These are phyloP conservation scores for Stenodera caucasica DNA, from an alignment of 2,888 invertebrate species.

Conservation along the genomic window DNA sequence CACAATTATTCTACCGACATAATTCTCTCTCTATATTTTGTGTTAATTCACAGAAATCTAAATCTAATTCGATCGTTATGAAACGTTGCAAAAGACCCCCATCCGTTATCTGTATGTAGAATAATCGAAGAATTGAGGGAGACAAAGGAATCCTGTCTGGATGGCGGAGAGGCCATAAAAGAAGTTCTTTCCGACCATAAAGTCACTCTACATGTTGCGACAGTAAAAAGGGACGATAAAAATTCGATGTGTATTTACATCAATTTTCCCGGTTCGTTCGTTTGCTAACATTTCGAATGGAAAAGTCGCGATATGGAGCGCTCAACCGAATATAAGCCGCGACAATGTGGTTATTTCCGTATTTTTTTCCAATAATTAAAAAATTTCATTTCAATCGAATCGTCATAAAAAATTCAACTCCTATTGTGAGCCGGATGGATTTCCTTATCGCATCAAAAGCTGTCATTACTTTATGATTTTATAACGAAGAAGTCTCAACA, in stretches of 20 bases:
- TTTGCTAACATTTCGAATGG: conserved; percentile 28
- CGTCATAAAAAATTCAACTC: neutral
- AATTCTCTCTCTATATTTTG: neutral
- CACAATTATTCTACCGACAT: conserved; percentile 14
- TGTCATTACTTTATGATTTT: conserved; percentile 44
- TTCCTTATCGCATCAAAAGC: conserved; percentile 2
- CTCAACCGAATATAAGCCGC: conserved; percentile 30
- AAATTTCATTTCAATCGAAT: neutral
- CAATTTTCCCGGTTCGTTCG: conserved; percentile 48
- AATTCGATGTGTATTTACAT: conserved; percentile 57
- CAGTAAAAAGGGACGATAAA: conserved; percentile 56
- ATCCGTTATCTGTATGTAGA: conserved; percentile 34
- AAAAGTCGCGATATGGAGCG: conserved; percentile 41
- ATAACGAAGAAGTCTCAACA: conserved; percentile 40
- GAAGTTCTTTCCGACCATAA: conserved; percentile 51
- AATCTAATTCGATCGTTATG: no score
- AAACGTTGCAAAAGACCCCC: no score
- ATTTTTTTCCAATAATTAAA: no score
- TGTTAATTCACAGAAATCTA: no score
- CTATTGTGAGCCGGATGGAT: neutral
- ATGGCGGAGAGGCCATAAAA: conserved; percentile 46
- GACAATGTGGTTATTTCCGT: conserved; percentile 38
- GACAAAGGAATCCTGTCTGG: conserved; percentile 48
- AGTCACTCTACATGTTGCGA: conserved; percentile 56
- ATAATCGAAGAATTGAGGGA: conserved; percentile 45